Conservation (phyloP, 1,140 invertebrate species). For the Drosophila eugracilis region DNA sequence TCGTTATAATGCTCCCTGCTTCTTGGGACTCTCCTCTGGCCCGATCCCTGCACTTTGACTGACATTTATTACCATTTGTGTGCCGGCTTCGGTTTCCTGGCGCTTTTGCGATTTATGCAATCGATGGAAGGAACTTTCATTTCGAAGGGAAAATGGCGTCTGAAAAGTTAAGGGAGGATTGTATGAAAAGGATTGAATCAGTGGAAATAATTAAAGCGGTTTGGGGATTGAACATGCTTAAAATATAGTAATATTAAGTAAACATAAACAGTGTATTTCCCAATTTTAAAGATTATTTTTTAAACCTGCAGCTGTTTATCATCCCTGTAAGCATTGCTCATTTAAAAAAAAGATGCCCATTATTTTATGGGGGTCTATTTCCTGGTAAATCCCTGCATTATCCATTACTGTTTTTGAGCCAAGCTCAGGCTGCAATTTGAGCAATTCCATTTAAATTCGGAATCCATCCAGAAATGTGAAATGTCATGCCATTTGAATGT, state of each 20-base stretch:
- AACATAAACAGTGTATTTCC: too few relatives aligned
- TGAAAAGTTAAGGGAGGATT: slow-evolving; percentile 29
- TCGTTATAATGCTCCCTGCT: slow-evolving; percentile 19
- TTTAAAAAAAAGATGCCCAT: slow-evolving; percentile 13
- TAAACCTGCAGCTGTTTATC: slow-evolving; percentile 6
- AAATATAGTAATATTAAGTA: too few relatives aligned
- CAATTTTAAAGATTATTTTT: not conserved
- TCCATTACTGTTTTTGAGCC: slow-evolving; percentile 14
- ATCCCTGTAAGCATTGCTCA: not conserved
- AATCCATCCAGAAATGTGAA: slow-evolving; percentile 56
- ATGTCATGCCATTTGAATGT: slow-evolving; percentile 66
- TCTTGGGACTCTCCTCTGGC: slow-evolving; percentile 2
- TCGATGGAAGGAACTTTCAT: slow-evolving; percentile 36
- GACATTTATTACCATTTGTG: slow-evolving; percentile 75
- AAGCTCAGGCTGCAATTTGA: slow-evolving; percentile 50
- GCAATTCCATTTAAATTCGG: slow-evolving; percentile 43
- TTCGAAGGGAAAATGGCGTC: slow-evolving; percentile 42
- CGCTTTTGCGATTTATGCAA: slow-evolving; percentile 68
- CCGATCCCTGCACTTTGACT: slow-evolving; percentile 54
- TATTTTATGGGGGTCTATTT: slow-evolving; percentile 8
- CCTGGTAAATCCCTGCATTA: slow-evolving; percentile 33
- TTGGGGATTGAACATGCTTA: too few relatives aligned
- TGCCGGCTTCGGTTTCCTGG: slow-evolving; percentile 63
- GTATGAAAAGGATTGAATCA: slow-evolving; percentile 9
- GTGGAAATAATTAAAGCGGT: slow-evolving; percentile 3